Percentiles rank a stretch among this genome's conserved stretches.
Conservation (phyloP, 2,113 vertebrate species). For the Chitala chitala region DNA sequence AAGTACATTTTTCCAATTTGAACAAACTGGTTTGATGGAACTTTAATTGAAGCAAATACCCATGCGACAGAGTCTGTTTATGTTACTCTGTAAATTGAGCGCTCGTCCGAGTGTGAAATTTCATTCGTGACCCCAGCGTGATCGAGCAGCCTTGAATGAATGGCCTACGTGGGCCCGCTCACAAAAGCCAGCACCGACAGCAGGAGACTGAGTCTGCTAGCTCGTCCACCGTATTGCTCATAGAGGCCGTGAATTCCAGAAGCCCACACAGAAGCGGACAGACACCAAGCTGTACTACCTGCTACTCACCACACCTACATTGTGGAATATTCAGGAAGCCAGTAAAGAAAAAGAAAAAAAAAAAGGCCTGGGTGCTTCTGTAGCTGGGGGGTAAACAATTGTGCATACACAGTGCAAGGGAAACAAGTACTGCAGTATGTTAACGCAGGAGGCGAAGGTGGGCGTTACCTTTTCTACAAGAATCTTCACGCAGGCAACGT, state of each 20-base stretch:
- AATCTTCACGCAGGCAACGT: constrained; percentile 80
- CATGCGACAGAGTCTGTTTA: background rate
- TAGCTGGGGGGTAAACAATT: background rate
- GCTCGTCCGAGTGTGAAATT: background rate
- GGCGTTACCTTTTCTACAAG: constrained; percentile 95
- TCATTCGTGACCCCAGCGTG: background rate
- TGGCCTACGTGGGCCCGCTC: background rate
- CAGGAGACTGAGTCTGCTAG: background rate
- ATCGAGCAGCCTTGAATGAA: background rate
- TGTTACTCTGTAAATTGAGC: background rate
- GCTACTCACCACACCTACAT: background rate
- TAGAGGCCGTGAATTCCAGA: background rate
- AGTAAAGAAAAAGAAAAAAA: background rate
- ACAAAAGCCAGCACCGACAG: background rate
- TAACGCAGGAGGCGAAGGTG: constrained; percentile 41
- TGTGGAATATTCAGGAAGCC: background rate
- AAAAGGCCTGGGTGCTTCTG: background rate
- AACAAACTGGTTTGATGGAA: background rate
- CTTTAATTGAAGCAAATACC: constrained; percentile 16
- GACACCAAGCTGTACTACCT: background rate
- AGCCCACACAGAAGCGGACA: background rate
- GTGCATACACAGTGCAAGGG: background rate
- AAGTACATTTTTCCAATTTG: background rate
- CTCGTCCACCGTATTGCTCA: background rate
- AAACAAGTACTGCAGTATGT: background rate